Evolutionary conservation across 2,888 invertebrate species (phyloP), one percentile per base, ranked within the genome.

Genomic region (Thecophora atra): DNA sequence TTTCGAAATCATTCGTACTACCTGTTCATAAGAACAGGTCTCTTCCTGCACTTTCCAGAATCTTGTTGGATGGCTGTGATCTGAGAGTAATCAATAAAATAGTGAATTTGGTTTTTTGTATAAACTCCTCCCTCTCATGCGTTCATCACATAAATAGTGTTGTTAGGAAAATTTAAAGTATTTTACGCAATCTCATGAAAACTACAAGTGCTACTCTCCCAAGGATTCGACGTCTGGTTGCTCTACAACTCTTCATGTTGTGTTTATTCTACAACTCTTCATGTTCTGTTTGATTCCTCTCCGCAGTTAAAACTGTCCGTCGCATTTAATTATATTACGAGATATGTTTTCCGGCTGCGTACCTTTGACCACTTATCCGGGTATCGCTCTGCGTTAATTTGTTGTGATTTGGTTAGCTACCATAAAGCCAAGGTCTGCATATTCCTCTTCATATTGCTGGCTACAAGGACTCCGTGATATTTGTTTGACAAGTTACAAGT

Each of bases 101-200:
- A 8, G 3, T n/a, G n/a, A 51, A 51, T 51, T 51, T 51, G 51
- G 11, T 6, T n/a, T 51, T n/a, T 51, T 15, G 15, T 51, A 51
- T 51, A 17, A 51, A 51, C n/a, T 51, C 51, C 15, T 51, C 51
- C n/a, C 51, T n/a, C n/a, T 51, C n/a, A 51, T 51, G 51, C n/a
- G 11, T 11, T 51, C 8, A 51, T 51, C 51, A 51, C 51, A 51
- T 51, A 51, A 51, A 51, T 51, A 51, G n/a, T 51, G 51, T 51
- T 4, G 51, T 51, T 51, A 51, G n/a, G n/a, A 51, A 51, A 51
- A 51, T 51, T 4, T 51, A 51, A 17, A 17, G 51, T 15, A 6
- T n/a, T 6, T 51, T 51, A 51, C 11, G 51, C 11, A 51, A 51
- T n/a, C 51, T 51, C 5, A 15, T 4, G 15, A 51, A n/a, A 51